Conservation (phyloP, 2,888 invertebrate species). For the Drosophila kuntzei region DNA sequence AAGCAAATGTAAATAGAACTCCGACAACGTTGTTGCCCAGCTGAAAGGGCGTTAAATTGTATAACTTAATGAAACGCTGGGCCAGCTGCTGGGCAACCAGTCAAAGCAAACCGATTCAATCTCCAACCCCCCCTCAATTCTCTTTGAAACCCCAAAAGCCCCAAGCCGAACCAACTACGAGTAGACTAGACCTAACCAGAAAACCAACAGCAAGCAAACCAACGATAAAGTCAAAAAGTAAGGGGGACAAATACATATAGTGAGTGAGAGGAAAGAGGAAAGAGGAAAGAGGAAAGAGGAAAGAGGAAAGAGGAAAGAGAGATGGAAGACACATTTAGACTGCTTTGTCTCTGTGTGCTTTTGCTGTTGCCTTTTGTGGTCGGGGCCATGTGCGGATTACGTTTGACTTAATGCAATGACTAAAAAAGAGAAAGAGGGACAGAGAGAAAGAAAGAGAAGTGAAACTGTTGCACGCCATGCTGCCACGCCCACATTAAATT, state of each 20-base stretch:
- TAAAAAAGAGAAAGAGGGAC: constrained; percentile 14
- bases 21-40: constrained; percentile 57
- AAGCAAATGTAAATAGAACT: constrained; percentile 85
- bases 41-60: constrained; percentile 79
- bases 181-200: constrained; percentile 75
- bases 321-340: constrained; percentile 41
- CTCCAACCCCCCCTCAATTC: neutral
- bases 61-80: constrained; percentile 84
- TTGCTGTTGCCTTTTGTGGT: constrained; percentile 65
- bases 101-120: constrained; percentile 66
- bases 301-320: constrained; percentile 15
- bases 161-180: constrained; percentile 33
- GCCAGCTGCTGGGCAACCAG: constrained; percentile 54
- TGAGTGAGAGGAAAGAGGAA: too few relatives aligned
- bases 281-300: too few relatives aligned
- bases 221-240: constrained; percentile 78
- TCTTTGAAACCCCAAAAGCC: constrained; percentile 8
- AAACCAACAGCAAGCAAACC: constrained; percentile 73
- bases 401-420: constrained; percentile 82
- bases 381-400: constrained; percentile 82
- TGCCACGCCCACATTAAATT: constrained; percentile 78
- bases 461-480: constrained; percentile 75
- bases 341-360: constrained; percentile 68
- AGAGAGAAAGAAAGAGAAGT: constrained; percentile 12
- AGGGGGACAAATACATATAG: too few relatives aligned